These are phyloP conservation scores for Andricus curvator DNA, from an alignment of 2,888 invertebrate genomes.

Conservation along the genomic window DNA sequence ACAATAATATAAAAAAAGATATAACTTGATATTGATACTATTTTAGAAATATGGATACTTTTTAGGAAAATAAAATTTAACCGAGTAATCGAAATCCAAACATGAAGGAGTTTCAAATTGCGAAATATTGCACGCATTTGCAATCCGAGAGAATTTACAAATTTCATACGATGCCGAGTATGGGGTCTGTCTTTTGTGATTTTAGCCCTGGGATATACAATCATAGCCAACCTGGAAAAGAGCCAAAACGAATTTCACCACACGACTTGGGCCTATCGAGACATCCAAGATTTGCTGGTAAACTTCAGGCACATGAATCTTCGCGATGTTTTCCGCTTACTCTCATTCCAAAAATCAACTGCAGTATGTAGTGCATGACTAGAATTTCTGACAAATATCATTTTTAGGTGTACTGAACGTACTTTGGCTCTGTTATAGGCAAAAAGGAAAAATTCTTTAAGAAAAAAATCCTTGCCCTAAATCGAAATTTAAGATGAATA, in stretches of 20 bases:
- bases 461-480: too few relatives aligned
- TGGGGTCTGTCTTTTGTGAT: neutral
- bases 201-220: constrained; percentile 51
- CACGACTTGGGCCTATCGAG: constrained; percentile 54
- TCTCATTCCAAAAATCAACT: neutral
- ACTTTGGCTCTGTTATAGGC: too few relatives aligned
- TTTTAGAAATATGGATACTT: too few relatives aligned
- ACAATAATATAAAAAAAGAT: neutral
- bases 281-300: constrained; percentile 51
- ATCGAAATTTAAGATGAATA: too few relatives aligned
- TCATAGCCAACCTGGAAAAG: constrained; percentile 57
- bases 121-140: neutral
- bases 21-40: too few relatives aligned
- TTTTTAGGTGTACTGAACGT: neutral
- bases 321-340: constrained; percentile 28
- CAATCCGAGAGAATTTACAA: neutral
- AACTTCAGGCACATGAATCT: constrained; percentile 49
- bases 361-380: neutral
- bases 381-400: neutral
- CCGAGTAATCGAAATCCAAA: neutral
- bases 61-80: too few relatives aligned
- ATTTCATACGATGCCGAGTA: neutral
- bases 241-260: constrained; percentile 52
- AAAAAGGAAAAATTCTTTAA: too few relatives aligned
- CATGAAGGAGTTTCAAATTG: neutral